Evolutionary conservation across 2,888 invertebrate species (phyloP).

Genomic region (Clistopyga incitator): DNA sequence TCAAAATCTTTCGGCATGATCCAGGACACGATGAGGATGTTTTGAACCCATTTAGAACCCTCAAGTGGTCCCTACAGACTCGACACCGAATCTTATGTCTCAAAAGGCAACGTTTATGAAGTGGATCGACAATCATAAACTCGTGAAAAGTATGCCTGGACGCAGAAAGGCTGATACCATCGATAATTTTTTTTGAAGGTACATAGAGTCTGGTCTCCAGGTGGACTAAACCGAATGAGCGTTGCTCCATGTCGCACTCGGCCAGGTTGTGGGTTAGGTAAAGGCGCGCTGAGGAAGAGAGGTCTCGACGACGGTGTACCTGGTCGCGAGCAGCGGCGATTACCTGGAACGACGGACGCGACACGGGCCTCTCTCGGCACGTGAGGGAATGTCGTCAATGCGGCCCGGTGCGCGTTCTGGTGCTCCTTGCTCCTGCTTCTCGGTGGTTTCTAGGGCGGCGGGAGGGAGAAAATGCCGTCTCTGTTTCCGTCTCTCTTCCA

Average conservation of each 20-base stretch:
- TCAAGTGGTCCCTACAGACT: not conserved
- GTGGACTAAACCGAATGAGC: conserved; percentile 40
- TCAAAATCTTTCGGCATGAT: conserved; percentile 18
- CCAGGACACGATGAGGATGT: conserved; percentile 26
- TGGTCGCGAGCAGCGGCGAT: conserved; percentile 68
- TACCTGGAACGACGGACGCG: conserved; percentile 79
- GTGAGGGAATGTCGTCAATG: conserved; percentile 83
- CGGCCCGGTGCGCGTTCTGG: conserved; percentile 62
- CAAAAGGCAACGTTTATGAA: not conserved
- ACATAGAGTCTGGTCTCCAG: conserved; percentile 25
- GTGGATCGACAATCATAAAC: not conserved
- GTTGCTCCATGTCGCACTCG: conserved; percentile 40
- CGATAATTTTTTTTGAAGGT: not conserved
- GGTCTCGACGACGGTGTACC: conserved; percentile 52
- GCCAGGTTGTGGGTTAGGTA: conserved; percentile 31
- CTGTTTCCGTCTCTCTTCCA: conserved; percentile 52
- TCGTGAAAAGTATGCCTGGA: too few species aligned
- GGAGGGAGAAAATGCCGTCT: conserved; percentile 65
- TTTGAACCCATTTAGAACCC: too few species aligned
- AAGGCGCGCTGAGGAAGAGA: conserved; percentile 44
- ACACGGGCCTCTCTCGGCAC: conserved; percentile 78
- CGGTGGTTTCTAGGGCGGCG: conserved; percentile 64
- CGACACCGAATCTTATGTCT: not conserved
- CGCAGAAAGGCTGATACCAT: not conserved
- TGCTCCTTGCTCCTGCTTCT: conserved; percentile 54